Base-by-base conservation (phyloP, 2,113 vertebrate genomes). In the Ophthalmolycus amberensis region DNA sequence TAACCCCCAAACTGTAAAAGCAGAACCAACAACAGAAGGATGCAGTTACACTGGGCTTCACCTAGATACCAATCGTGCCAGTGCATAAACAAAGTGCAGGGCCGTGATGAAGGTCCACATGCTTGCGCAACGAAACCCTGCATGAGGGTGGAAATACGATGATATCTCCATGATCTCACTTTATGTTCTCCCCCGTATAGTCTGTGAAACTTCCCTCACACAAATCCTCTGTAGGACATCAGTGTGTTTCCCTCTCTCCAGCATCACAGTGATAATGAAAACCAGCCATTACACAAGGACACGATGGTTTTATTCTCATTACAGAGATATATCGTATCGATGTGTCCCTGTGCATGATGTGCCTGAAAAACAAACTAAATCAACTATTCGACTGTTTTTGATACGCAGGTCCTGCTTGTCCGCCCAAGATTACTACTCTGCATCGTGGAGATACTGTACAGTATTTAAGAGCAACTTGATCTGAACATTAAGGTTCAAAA, bases 211-310 rank as follows among this genome's bases (percentile, higher is more conserved):
- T 18, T 18, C 40, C 50, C 37, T 71, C 48, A 34, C 34, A 84
- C 38, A 71, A 59, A 60, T 48, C 40, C 34, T 42, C 69, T 65
- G 77, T 6, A 48, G 37, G 58, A 76, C 62, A 2, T 75, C 60
- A 38, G 54, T 77, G 69, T 64, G 75, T 80, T 80, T 63, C 72
- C 80, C 79, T 67, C 74, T 82, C 75, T 80, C 63, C 59, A 87
- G 79, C 74, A 54, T 88, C 80, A 85, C 88, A 89, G 87, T 90
- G 88, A 91, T 86, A 72, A 79, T 84, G 80, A 85, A 88, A 88
- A 83, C 75, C 85, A 77, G 58, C 79, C 42, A 40, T 72, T 64
- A 64, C 59, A 78, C 62, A 74, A 71, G 58, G 15, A 85, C 78
- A 73, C 44, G 1, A 63, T 77, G 77, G 42, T 83, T 85, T 77